phyloP scores from a whole-genome alignment of 2,888 invertebrate species.

The Aspidiotus destructor region DNA sequence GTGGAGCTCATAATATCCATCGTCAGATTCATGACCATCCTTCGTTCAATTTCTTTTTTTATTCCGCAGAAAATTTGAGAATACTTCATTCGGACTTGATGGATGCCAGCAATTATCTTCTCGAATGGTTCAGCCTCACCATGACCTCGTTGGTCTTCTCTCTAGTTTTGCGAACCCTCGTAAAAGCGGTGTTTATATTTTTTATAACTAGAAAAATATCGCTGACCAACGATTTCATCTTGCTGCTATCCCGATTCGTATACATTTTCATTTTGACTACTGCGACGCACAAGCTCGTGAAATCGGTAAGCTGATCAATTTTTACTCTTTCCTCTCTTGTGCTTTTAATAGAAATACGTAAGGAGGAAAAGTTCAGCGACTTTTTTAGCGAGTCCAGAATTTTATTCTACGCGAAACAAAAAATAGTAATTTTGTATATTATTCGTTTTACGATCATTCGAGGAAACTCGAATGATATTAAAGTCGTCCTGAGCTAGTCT shows the following conservation, averaged over 20 bases:
- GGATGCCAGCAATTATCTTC: conserved; percentile 18
- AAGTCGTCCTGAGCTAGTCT: background rate
- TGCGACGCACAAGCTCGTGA: conserved; percentile 12
- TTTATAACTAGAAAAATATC: conserved; percentile 20
- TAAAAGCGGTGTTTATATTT: conserved; percentile 14
- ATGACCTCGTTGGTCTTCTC: conserved; percentile 13
- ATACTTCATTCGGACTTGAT: conserved; percentile 21
- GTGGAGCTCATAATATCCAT: too few species aligned
- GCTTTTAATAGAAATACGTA: background rate
- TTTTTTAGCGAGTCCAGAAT: background rate
- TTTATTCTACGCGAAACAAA: background rate
- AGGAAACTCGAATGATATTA: conserved; percentile 9
- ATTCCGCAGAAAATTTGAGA: conserved; percentile 16
- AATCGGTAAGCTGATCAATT: conserved; percentile 13
- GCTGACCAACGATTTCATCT: conserved; percentile 16
- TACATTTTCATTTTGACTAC: conserved; percentile 16
- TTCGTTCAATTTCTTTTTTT: background rate
- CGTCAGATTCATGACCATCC: too few species aligned
- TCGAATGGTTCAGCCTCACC: conserved; percentile 21
- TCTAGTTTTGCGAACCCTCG: conserved; percentile 7
- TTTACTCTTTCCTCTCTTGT: background rate
- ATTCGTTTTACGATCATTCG: conserved; percentile 6
- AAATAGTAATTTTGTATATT: background rate
- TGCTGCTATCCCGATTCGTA: conserved; percentile 10
- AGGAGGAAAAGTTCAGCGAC: background rate